These are phyloP conservation scores for Rana temporaria DNA, from an alignment of 2,113 vertebrate species.

Conservation along the genomic window DNA sequence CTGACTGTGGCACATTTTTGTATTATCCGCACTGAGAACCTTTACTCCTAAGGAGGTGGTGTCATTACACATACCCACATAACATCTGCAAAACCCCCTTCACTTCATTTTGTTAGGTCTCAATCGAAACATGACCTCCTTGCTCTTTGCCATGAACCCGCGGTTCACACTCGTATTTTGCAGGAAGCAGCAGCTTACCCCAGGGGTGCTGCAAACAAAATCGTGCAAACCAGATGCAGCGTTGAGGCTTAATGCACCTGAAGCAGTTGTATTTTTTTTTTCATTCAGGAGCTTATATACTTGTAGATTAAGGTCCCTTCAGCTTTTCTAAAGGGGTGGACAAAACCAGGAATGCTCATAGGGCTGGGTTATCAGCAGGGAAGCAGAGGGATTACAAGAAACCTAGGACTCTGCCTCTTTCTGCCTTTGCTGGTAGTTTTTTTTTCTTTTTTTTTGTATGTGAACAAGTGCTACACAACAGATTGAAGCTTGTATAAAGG, in stretches of 20 bases:
- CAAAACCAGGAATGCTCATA: slow-evolving; percentile 93
- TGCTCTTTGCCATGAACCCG: slow-evolving; percentile 90
- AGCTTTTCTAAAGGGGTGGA: slow-evolving; percentile 86
- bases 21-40: slow-evolving; percentile 69
- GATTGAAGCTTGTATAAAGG: slow-evolving; percentile 87
- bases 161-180: slow-evolving; percentile 95
- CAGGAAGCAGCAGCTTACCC: slow-evolving; percentile 89
- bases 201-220: slow-evolving; percentile 91
- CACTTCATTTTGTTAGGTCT: slow-evolving; percentile 78
- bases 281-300: slow-evolving; percentile 82
- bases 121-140: slow-evolving; percentile 93
- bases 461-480: slow-evolving; percentile 88
- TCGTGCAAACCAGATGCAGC: slow-evolving; percentile 87
- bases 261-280: slow-evolving; percentile 75
- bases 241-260: slow-evolving; percentile 83
- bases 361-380: slow-evolving; percentile 87
- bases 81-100: slow-evolving; percentile 88
- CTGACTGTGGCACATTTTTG: slow-evolving; percentile 85
- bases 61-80: slow-evolving; percentile 84
- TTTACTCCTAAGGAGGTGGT: slow-evolving; percentile 75
- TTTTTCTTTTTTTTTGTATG: slow-evolving; percentile 74
- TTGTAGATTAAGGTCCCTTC: slow-evolving; percentile 83
- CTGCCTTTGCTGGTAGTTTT: slow-evolving; percentile 94
- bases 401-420: slow-evolving; percentile 99
- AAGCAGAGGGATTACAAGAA: slow-evolving; percentile 97